A percentile compares a stretch with the other conserved stretches of the same genome.
Conservation (phyloP, 2,113 vertebrate species). For the Enhydra lutris region DNA sequence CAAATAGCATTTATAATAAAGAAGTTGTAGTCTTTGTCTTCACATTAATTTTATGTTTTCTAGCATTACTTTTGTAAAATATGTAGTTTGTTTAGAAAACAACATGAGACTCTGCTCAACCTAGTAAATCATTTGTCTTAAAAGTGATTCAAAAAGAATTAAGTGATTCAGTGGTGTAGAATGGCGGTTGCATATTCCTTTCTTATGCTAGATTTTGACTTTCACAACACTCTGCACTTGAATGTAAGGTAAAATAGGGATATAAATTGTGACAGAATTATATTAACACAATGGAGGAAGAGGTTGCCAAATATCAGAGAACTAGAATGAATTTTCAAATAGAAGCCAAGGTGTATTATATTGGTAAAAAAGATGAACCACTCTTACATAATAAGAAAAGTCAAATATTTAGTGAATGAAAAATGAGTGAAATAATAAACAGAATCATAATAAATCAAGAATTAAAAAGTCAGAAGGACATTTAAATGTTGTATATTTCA, state of each 20-base stretch:
- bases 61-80: background rate
- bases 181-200: background rate
- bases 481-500: background rate
- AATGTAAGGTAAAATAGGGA: background rate
- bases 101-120: background rate
- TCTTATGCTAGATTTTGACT: background rate
- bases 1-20: background rate
- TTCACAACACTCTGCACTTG: background rate
- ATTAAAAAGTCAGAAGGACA: background rate
- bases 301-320: background rate
- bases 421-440: background rate
- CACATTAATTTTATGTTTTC: background rate
- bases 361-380: background rate
- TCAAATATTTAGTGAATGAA: background rate
- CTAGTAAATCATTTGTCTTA: background rate
- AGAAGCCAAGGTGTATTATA: background rate
- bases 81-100: background rate
- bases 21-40: background rate
- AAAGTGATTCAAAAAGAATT: background rate
- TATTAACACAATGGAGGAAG: background rate
- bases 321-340: background rate
- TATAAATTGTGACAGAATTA: background rate
- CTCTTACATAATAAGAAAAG: background rate
- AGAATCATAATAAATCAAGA: background rate
- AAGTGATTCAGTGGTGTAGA: background rate